Percentiles rank a stretch among this genome's conserved stretches.
Evolutionary conservation across 2,113 vertebrate genomes (phyloP).

Genomic region (Strix aluco): DNA sequence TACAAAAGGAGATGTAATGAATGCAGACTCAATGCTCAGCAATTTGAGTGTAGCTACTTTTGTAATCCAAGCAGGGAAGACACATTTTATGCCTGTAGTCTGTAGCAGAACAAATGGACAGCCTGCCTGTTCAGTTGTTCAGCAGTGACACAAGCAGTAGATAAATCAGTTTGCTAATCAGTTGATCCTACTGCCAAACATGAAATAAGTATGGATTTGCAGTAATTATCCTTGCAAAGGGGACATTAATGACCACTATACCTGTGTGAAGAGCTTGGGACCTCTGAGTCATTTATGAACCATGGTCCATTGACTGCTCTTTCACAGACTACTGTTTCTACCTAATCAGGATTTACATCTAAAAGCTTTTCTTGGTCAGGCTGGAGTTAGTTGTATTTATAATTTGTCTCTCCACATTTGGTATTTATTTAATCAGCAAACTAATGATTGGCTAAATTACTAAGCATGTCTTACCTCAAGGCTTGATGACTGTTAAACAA

Average conservation of each 20-base stretch:
- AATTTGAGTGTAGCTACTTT: background rate
- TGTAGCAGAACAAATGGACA: background rate
- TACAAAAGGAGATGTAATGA: background rate
- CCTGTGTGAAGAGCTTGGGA: background rate
- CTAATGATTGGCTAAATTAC: background rate
- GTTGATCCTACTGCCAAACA: background rate
- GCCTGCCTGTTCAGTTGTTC: background rate
- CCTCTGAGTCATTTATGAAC: background rate
- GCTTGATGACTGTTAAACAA: background rate
- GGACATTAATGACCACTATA: background rate
- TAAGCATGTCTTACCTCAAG: background rate
- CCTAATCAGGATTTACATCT: background rate
- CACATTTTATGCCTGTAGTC: background rate
- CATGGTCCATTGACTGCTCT: background rate
- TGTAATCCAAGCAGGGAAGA: background rate
- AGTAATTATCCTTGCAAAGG: background rate
- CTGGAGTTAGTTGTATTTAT: slow-evolving; percentile 7
- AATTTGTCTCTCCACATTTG: slow-evolving; percentile 11
- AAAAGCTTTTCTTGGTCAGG: slow-evolving; percentile 19
- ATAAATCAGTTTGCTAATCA: slow-evolving; percentile 4
- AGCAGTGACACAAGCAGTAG: background rate
- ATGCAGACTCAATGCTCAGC: background rate
- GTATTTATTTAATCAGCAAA: slow-evolving; percentile 27
- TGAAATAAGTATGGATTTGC: background rate
- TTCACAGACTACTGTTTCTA: background rate